phyloP scores from a whole-genome alignment of 2,888 invertebrate genomes.

The Sarcophaga carnaria region DNA sequence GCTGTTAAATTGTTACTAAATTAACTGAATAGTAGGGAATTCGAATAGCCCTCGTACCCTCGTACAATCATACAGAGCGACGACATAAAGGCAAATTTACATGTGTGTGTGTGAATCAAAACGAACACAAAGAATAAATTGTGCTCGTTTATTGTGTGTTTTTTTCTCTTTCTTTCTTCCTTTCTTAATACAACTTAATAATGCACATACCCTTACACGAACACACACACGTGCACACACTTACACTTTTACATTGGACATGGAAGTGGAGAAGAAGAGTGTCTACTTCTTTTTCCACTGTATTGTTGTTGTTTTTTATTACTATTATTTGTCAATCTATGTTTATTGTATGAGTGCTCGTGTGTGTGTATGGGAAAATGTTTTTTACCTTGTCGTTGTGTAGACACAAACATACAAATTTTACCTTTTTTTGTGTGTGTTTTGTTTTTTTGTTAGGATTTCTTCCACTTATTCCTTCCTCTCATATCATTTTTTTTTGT shows the following conservation, averaged over 20 bases:
- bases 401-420: slow-evolving; percentile 2
- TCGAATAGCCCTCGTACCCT: too few relatives aligned
- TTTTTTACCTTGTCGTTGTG: not conserved
- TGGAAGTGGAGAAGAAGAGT: not conserved
- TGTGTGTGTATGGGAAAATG: not conserved
- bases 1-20: too few relatives aligned
- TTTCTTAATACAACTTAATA: not conserved
- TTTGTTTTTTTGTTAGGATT: not conserved
- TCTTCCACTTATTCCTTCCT: not conserved
- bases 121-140: not conserved
- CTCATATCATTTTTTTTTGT: too few relatives aligned
- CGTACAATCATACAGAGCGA: too few relatives aligned
- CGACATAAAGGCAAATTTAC: not conserved
- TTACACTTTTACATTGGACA: not conserved
- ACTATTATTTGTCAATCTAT: not conserved
- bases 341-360: not conserved
- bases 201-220: slow-evolving; percentile 2
- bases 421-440: slow-evolving; percentile 7
- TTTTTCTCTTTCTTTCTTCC: not conserved
- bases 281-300: not conserved
- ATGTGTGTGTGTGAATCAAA: not conserved
- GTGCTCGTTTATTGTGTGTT: not conserved
- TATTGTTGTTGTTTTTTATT: not conserved
- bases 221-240: not conserved
- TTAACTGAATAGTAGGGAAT: too few relatives aligned